Evolutionary conservation across 2,113 vertebrate species (phyloP).

Genomic region (Cyanistes caeruleus): DNA sequence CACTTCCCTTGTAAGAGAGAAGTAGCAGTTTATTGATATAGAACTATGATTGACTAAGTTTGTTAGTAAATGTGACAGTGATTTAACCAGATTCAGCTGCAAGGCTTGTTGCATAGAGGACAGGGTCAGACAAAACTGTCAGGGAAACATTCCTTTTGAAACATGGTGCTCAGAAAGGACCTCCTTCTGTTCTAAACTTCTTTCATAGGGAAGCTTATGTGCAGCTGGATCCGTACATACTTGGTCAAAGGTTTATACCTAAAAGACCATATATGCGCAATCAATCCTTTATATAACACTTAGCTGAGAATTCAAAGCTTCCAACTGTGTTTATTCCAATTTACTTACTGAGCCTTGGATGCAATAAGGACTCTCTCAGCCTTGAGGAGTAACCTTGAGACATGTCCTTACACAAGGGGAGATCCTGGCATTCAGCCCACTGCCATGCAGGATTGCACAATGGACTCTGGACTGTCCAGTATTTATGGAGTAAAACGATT

Average conservation of each 20-base stretch:
- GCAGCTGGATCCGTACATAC: accelerated
- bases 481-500: neutral
- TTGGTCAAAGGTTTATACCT: neutral
- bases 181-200: neutral
- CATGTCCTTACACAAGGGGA: neutral
- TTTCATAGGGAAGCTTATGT: neutral
- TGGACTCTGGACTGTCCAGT: neutral
- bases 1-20: neutral
- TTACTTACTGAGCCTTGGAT: neutral
- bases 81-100: neutral
- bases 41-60: neutral
- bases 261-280: neutral
- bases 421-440: accelerated
- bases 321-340: neutral
- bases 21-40: neutral
- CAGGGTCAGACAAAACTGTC: neutral
- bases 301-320: neutral
- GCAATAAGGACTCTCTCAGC: neutral
- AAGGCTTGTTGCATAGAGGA: neutral
- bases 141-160: neutral
- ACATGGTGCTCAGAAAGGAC: neutral
- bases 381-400: neutral
- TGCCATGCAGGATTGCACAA: neutral
- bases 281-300: neutral
- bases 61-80: accelerated